These are phyloP conservation scores for Orchesella flavescens DNA, from an alignment of 2,888 invertebrate genomes.

Conservation along the genomic window DNA sequence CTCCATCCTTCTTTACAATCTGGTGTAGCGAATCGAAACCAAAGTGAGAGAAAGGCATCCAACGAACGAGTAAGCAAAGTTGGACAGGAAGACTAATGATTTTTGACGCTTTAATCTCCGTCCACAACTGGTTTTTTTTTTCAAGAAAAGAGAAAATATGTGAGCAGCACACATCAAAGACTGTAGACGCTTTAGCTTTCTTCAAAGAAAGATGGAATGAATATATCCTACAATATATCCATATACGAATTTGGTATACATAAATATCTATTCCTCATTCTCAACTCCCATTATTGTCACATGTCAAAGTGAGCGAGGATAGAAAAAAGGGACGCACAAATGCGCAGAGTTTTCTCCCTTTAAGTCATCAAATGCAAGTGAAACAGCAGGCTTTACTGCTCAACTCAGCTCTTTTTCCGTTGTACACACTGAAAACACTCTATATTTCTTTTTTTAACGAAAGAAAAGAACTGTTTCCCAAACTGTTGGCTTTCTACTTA, in stretches of 20 bases:
- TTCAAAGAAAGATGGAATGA: too few species aligned
- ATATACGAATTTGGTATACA: too few species aligned
- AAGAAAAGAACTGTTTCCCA: neutral
- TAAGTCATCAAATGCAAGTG: neutral
- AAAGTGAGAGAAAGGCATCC: neutral
- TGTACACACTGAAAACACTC: neutral
- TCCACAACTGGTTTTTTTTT: conserved; percentile 31
- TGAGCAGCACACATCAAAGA: neutral
- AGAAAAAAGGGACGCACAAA: neutral
- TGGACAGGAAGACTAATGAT: conserved; percentile 71
- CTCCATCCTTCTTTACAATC: too few species aligned
- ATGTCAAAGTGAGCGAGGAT: neutral
- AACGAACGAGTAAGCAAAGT: conserved; percentile 39
- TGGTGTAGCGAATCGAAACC: neutral
- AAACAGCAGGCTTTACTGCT: conserved; percentile 13
- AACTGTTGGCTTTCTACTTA: neutral
- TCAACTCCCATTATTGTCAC: conserved; percentile 10
- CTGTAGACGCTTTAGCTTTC: too few species aligned
- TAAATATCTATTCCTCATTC: neutral
- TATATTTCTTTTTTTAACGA: neutral
- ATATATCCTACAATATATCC: too few species aligned
- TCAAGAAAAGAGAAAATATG: neutral
- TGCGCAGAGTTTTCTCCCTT: neutral
- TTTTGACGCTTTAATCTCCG: conserved; percentile 70
- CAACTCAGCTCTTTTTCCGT: conserved; percentile 21